phyloP scores from a whole-genome alignment of 2,113 vertebrate genomes.

The Phalacrocorax aristotelis region DNA sequence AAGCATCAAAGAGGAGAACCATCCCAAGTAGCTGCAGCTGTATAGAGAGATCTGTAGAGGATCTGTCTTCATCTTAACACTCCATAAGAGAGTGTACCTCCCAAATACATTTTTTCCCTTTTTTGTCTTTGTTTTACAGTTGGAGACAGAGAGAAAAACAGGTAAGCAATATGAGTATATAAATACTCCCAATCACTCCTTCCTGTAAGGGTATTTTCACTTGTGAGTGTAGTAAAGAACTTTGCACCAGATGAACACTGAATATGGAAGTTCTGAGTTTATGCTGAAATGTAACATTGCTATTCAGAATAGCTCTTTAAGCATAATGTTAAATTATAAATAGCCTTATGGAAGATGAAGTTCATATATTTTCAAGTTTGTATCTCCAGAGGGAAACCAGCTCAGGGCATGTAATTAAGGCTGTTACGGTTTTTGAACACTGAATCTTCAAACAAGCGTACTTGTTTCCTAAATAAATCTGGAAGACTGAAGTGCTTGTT shows the following conservation, averaged over 20 bases:
- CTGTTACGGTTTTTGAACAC: background rate
- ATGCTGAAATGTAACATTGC: background rate
- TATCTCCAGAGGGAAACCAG: background rate
- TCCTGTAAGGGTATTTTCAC: background rate
- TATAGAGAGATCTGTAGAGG: background rate
- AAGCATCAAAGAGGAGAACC: background rate
- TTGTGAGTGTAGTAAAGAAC: background rate
- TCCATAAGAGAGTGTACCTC: background rate
- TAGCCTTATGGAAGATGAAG: background rate
- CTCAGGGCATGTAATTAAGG: background rate
- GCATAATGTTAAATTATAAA: background rate
- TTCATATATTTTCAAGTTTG: background rate
- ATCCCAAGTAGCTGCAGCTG: background rate
- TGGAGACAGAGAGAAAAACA: background rate
- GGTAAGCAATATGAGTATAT: background rate
- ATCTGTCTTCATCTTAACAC: background rate
- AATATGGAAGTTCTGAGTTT: background rate
- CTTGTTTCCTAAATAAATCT: background rate
- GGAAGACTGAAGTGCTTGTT: background rate
- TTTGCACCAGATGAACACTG: background rate
- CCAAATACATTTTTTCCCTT: background rate
- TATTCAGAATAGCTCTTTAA: background rate
- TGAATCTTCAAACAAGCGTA: background rate
- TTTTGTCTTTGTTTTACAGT: background rate
- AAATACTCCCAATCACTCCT: background rate